Evolutionary conservation across 2,888 invertebrate species (phyloP).

Genomic region (Lithophane leautieri): DNA sequence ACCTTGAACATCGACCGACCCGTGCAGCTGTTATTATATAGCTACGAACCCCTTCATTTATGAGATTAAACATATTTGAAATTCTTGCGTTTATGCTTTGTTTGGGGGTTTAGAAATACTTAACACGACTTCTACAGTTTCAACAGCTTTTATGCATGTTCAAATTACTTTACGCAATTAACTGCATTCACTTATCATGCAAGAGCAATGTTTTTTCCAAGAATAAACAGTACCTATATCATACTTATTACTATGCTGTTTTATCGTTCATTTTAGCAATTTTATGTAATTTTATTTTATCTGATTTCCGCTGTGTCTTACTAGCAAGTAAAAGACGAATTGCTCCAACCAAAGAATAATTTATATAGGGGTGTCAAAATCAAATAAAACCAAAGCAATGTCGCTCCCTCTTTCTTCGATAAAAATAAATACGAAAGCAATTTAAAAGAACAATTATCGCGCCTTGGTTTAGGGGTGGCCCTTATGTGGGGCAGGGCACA

Average conservation of each 20-base stretch:
- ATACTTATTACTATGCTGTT: slow-evolving; percentile 9
- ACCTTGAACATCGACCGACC: not conserved
- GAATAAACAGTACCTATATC: slow-evolving; percentile 8
- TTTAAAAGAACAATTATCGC: slow-evolving; percentile 72
- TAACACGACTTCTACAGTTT: slow-evolving; percentile 17
- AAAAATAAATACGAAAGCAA: slow-evolving; percentile 68
- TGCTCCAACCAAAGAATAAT: slow-evolving; percentile 16
- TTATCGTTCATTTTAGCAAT: slow-evolving; percentile 10
- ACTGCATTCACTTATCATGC: not conserved
- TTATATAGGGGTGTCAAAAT: slow-evolving; percentile 41
- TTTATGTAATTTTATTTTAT: slow-evolving; percentile 3
- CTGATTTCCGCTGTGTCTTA: slow-evolving; percentile 12
- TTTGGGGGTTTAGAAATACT: slow-evolving; percentile 5
- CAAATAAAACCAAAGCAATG: slow-evolving; percentile 49
- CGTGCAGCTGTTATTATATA: not conserved
- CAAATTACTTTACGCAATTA: slow-evolving; percentile 26
- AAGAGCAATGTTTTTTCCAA: slow-evolving; percentile 15
- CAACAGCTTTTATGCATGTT: slow-evolving; percentile 21
- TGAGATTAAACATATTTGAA: slow-evolving; percentile 1
- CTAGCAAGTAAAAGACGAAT: slow-evolving; percentile 10
- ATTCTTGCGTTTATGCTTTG: not conserved
- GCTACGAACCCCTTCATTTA: not conserved
- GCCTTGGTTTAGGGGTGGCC: slow-evolving; percentile 71
- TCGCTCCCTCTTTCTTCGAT: slow-evolving; percentile 55
- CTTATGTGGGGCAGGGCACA: slow-evolving; percentile 72